Percentiles rank a stretch among this genome's conserved stretches.
Conservation (phyloP, 2,888 invertebrate genomes). For the Nysson spinosus region DNA sequence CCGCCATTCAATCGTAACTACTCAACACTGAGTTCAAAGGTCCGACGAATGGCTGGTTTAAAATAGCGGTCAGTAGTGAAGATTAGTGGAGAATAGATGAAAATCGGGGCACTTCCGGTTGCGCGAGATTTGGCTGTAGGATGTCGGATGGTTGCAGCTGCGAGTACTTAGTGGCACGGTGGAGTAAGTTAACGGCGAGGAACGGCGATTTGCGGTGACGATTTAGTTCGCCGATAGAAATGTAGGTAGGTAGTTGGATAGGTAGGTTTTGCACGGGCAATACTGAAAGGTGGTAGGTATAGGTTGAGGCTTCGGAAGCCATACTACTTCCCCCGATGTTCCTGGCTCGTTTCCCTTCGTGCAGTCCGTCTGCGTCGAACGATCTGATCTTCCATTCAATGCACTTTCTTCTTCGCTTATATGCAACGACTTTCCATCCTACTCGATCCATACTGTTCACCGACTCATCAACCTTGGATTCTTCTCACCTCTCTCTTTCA, state of each 20-base stretch:
- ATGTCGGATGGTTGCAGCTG: constrained; percentile 28
- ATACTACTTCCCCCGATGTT: constrained; percentile 65
- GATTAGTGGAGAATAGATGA: too few relatives aligned
- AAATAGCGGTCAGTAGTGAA: too few relatives aligned
- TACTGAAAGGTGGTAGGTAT: constrained; percentile 51
- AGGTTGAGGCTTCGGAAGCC: constrained; percentile 74
- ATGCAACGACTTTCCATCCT: constrained; percentile 8
- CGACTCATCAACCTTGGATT: too few relatives aligned
- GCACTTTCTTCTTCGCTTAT: constrained; percentile 28
- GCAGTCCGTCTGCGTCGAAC: constrained; percentile 31
- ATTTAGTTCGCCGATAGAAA: constrained; percentile 62
- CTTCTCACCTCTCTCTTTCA: too few relatives aligned
- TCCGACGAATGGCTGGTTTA: too few relatives aligned
- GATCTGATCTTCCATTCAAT: constrained; percentile 52
- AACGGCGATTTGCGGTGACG: constrained; percentile 62
- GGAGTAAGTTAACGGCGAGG: constrained; percentile 45
- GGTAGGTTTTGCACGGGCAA: constrained; percentile 25
- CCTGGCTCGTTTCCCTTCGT: constrained; percentile 54
- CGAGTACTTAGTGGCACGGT: constrained; percentile 32
- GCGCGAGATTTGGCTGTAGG: too few relatives aligned
- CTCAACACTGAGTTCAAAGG: too few relatives aligned
- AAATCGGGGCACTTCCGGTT: too few relatives aligned
- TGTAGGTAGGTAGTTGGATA: constrained; percentile 65
- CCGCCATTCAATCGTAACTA: too few relatives aligned
- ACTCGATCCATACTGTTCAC: not conserved